Percentiles rank a stretch among this genome's conserved stretches.
These are phyloP conservation scores for Anadara kagoshimensis DNA, from an alignment of 1,140 invertebrate genomes.

Conservation along the genomic window DNA sequence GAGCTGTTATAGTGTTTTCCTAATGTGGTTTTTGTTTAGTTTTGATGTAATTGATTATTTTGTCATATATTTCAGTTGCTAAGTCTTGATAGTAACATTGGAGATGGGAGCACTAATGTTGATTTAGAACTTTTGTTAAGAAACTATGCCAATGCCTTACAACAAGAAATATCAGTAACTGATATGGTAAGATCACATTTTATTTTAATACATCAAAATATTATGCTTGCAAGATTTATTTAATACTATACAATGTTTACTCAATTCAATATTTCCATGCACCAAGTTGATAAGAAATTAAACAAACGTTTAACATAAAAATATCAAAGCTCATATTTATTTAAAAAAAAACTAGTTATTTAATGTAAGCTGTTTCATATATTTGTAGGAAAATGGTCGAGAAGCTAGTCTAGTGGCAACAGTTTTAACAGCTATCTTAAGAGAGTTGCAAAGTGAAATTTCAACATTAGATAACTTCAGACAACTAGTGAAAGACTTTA, in stretches of 20 bases:
- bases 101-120: conserved; percentile 2
- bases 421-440: conserved; percentile 45
- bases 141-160: conserved; percentile 39
- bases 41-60: neutral
- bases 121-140: conserved; percentile 21
- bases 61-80: neutral
- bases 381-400: too few relatives aligned
- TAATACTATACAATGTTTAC: too few relatives aligned
- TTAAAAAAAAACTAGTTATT: too few relatives aligned
- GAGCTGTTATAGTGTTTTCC: too few relatives aligned
- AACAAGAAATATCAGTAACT: conserved; percentile 43
- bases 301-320: too few relatives aligned
- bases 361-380: too few relatives aligned
- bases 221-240: too few relatives aligned
- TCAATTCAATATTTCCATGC: too few relatives aligned
- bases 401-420: conserved; percentile 49
- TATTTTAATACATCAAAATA: neutral
- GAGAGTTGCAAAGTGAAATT: conserved; percentile 47
- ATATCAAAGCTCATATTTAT: too few relatives aligned
- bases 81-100: neutral
- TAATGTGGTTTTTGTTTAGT: too few relatives aligned
- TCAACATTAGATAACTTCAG: conserved; percentile 43
- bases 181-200: conserved; percentile 39
- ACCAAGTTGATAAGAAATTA: too few relatives aligned
- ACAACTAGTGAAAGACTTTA: conserved; percentile 42